Evolutionary conservation across 92 coral and sea anemone genomes (phyloP).

Genomic region (Micromussa lordhowensis): DNA sequence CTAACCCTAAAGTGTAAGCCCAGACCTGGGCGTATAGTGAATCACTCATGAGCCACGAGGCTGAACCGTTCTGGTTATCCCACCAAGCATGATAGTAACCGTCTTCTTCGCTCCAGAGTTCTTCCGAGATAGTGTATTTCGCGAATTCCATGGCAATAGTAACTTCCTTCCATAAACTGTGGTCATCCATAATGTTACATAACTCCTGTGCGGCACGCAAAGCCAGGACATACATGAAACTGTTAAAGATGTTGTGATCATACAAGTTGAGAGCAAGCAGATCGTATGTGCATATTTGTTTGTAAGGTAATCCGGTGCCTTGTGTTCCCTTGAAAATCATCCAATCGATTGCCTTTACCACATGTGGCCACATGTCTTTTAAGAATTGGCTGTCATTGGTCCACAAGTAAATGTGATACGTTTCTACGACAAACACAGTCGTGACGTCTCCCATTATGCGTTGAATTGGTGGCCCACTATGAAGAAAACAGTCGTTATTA

Average conservation of each 20-base stretch:
- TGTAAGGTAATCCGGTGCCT: conserved; percentile 50
- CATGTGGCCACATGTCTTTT: conserved; percentile 55
- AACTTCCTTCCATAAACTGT: conserved; percentile 11
- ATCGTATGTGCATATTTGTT: conserved; percentile 47
- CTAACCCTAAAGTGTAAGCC: conserved; percentile 54
- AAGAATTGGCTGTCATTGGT: conserved; percentile 44
- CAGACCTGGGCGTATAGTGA: conserved; percentile 58
- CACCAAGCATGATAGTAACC: conserved; percentile 59
- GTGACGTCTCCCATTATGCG: conserved; percentile 60
- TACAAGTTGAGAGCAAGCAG: conserved; percentile 10
- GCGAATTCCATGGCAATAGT: conserved; percentile 14
- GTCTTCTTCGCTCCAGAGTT: conserved; percentile 52
- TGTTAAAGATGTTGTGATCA: conserved; percentile 53
- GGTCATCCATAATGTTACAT: conserved; percentile 20
- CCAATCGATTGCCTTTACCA: conserved; percentile 29
- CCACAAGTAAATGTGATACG: conserved; percentile 52
- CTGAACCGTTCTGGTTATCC: conserved; percentile 40
- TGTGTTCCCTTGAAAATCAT: conserved; percentile 38
- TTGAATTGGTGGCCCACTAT: conserved; percentile 49
- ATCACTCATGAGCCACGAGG: conserved; percentile 56
- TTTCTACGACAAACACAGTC: conserved; percentile 45
- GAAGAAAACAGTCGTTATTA: background rate
- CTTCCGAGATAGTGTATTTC: conserved; percentile 13
- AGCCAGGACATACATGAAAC: conserved; percentile 45
- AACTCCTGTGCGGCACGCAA: conserved; percentile 50